A percentile compares a stretch with the other conserved stretches of the same genome.
These are phyloP conservation scores for Anarhynchus alexandrinus DNA, from an alignment of 2,113 vertebrate species.

Conservation along the genomic window DNA sequence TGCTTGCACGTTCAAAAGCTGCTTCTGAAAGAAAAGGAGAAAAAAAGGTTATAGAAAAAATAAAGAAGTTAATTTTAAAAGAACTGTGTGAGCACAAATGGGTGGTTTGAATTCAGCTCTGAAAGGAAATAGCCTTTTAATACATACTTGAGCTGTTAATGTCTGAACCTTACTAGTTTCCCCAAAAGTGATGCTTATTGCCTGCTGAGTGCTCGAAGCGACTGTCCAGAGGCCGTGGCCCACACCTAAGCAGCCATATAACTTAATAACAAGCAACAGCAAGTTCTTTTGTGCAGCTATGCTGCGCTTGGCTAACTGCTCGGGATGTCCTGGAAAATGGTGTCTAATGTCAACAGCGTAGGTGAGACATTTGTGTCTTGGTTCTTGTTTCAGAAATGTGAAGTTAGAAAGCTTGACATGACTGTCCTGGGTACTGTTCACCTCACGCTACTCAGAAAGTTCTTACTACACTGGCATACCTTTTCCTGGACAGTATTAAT, in stretches of 20 bases:
- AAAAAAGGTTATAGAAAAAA: not conserved
- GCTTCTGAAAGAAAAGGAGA: not conserved
- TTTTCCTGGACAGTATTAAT: not conserved
- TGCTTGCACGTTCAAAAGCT: not conserved
- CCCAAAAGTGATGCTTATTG: not conserved
- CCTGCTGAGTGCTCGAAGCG: not conserved
- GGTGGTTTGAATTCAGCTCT: not conserved
- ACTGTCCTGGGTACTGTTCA: not conserved
- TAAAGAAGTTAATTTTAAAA: not conserved
- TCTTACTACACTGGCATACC: not conserved
- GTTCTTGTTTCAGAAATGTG: not conserved
- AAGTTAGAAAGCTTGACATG: not conserved
- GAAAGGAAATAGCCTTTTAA: not conserved
- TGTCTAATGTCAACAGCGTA: not conserved
- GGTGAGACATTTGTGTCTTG: not conserved
- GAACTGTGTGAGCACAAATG: not conserved
- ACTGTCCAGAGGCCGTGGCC: not conserved
- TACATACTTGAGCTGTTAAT: not conserved
- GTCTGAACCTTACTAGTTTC: not conserved
- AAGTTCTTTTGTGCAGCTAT: not conserved
- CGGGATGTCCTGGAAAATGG: not conserved
- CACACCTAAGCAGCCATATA: not conserved
- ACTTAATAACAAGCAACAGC: not conserved
- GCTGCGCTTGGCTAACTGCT: not conserved
- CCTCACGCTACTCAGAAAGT: not conserved